phyloP scores from a whole-genome alignment of 2,888 invertebrate species.

The Drosophila suboccidentalis region DNA sequence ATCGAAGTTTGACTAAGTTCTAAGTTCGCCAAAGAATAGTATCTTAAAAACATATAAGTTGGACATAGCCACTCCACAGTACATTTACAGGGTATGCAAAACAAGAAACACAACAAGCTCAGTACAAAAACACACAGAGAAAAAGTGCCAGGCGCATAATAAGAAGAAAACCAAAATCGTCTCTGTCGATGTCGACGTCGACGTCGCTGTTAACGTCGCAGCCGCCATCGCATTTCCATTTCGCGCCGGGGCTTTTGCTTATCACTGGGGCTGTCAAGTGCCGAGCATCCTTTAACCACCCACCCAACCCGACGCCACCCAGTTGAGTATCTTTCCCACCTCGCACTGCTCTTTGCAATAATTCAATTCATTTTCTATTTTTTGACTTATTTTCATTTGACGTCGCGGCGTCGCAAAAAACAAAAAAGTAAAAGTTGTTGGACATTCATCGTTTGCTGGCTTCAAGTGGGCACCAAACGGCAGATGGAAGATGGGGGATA shows the following conservation, averaged over 20 bases:
- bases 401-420: slow-evolving; percentile 61
- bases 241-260: slow-evolving; percentile 75
- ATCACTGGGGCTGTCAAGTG: slow-evolving; percentile 78
- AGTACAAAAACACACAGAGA: slow-evolving; percentile 20
- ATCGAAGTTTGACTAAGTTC: too few species aligned
- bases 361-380: slow-evolving; percentile 84
- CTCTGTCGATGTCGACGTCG: slow-evolving; percentile 2
- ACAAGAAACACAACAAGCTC: slow-evolving; percentile 45
- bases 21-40: too few species aligned
- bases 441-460: slow-evolving; percentile 57
- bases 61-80: not conserved
- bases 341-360: slow-evolving; percentile 76
- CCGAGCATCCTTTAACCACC: slow-evolving; percentile 51
- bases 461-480: slow-evolving; percentile 39
- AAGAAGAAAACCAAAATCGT: slow-evolving; percentile 65
- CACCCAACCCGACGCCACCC: not conserved
- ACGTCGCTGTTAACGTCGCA: slow-evolving; percentile 4
- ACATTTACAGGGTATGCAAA: slow-evolving; percentile 32
- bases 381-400: slow-evolving; percentile 74
- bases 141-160: slow-evolving; percentile 59
- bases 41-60: not conserved
- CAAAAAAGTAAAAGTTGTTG: slow-evolving; percentile 60
- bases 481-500: not conserved
- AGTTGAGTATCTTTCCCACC: slow-evolving; percentile 18
- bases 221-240: slow-evolving; percentile 68